Evolutionary conservation across 2,888 invertebrate genomes (phyloP).

Genomic region (Caprella mutica): DNA sequence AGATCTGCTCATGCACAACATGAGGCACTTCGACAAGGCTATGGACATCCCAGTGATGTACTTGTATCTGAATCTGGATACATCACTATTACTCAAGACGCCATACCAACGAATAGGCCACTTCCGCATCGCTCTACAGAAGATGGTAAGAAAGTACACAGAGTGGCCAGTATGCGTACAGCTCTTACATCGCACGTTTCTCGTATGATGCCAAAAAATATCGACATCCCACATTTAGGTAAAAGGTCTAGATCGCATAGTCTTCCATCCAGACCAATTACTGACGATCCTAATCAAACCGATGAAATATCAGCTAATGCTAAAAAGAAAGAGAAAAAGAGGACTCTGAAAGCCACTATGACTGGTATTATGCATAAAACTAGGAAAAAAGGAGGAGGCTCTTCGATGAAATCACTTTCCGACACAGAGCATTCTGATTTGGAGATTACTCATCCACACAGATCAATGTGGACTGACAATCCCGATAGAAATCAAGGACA

Average conservation of each 20-base stretch:
- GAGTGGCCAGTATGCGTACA: conserved; percentile 52
- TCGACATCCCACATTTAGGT: conserved; percentile 51
- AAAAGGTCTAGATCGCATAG: conserved; percentile 71
- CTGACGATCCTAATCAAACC: conserved; percentile 19
- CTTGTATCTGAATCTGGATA: conserved; percentile 67
- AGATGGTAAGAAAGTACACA: conserved; percentile 27
- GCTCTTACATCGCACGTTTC: conserved; percentile 71
- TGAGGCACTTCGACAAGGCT: conserved; percentile 35
- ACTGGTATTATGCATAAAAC: conserved; percentile 76
- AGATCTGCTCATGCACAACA: too few species aligned
- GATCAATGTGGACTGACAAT: too few species aligned
- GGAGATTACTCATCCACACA: conserved; percentile 33
- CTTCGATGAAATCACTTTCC: conserved; percentile 52
- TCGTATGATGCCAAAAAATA: conserved; percentile 68
- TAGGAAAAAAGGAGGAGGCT: conserved; percentile 50
- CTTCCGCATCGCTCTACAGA: conserved; percentile 3
- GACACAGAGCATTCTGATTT: conserved; percentile 56
- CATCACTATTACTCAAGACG: conserved; percentile 58
- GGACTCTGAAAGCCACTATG: conserved; percentile 68
- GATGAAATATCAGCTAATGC: conserved; percentile 20
- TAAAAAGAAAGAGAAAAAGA: conserved; percentile 53
- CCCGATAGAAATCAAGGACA: conserved; percentile 13
- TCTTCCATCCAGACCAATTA: conserved; percentile 46
- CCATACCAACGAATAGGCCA: conserved; percentile 11
- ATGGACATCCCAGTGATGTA: conserved; percentile 50